phyloP scores from a whole-genome alignment of 37 sponge, comb jelly and placozoan genomes.

The Cladorhizidae sp. region DNA sequence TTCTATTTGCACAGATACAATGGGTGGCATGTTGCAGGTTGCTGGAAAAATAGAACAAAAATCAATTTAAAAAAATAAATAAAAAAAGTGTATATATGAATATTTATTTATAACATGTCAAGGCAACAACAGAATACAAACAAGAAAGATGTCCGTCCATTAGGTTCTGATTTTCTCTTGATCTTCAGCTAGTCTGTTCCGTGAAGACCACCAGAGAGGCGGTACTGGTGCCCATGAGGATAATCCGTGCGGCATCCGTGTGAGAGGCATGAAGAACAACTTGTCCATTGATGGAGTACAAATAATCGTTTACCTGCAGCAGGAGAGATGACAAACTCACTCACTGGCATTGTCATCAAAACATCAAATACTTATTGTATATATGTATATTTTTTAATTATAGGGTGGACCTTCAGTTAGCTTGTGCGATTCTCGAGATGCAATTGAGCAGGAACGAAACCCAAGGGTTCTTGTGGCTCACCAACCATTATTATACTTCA shows the following conservation, averaged over 20 bases:
- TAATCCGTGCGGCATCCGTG: constrained; percentile 81
- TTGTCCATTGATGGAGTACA: constrained; percentile 66
- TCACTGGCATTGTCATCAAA: too few relatives aligned
- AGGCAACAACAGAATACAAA: neutral
- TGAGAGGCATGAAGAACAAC: constrained; percentile 68
- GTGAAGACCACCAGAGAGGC: constrained; percentile 61
- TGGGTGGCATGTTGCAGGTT: too few relatives aligned
- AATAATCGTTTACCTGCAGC: constrained; percentile 70
- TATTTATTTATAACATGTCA: neutral
- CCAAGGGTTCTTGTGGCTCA: too few relatives aligned
- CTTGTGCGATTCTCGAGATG: too few relatives aligned
- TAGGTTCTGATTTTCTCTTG: neutral
- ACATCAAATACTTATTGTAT: too few relatives aligned
- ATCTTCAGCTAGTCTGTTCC: constrained; percentile 2
- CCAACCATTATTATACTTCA: too few relatives aligned
- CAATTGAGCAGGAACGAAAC: too few relatives aligned
- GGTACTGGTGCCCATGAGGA: constrained; percentile 76
- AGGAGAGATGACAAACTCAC: neutral
- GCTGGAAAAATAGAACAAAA: too few relatives aligned
- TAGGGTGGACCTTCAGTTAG: too few relatives aligned
- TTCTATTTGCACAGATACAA: too few relatives aligned
- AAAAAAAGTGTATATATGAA: neutral
- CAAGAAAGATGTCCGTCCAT: neutral
- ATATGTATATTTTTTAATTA: too few relatives aligned
- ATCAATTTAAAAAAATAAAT: too few relatives aligned